Conservation (phyloP, 2,113 vertebrate species). For the Stigmatopora nigra region DNA sequence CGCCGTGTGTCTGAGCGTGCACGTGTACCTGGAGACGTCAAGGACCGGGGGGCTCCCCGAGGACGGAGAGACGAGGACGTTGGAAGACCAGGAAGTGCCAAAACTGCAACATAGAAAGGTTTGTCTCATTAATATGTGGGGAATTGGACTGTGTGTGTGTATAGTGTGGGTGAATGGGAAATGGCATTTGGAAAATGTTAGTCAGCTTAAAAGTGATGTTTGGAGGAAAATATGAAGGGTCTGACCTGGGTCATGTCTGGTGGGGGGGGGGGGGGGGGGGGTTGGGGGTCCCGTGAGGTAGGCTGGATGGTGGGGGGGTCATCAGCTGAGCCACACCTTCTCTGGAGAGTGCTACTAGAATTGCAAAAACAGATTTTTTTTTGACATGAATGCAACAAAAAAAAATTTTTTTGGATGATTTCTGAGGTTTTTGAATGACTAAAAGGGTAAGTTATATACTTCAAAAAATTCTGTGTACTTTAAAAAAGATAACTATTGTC, state of each 20-base stretch:
- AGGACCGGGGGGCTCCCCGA: slow-evolving; percentile 2
- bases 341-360: no score
- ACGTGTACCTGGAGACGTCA: slow-evolving; percentile 57
- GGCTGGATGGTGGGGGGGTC: slow-evolving; percentile 20
- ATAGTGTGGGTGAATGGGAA: no score
- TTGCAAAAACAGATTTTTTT: no score
- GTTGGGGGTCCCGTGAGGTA: slow-evolving; percentile 40
- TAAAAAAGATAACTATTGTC: no score
- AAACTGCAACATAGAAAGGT: neutral
- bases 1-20: slow-evolving; percentile 49
- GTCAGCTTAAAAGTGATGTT: no score
- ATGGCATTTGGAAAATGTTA: no score
- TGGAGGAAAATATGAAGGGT: slow-evolving; percentile 17
- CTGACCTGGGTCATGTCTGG: slow-evolving; percentile 32
- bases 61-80: neutral
- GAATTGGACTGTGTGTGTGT: no score
- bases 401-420: no score
- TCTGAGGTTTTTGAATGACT: no score
- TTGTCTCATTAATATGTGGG: neutral
- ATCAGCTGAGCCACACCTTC: slow-evolving; percentile 19
- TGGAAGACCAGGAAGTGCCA: neutral
- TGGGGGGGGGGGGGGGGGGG: slow-evolving; percentile 29
- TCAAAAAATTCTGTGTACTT: no score
- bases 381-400: no score
- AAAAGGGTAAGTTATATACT: no score